Percentiles rank a stretch among this genome's conserved stretches.
Evolutionary conservation across 2,113 vertebrate genomes (phyloP).

Genomic region (Tapirus terrestris): DNA sequence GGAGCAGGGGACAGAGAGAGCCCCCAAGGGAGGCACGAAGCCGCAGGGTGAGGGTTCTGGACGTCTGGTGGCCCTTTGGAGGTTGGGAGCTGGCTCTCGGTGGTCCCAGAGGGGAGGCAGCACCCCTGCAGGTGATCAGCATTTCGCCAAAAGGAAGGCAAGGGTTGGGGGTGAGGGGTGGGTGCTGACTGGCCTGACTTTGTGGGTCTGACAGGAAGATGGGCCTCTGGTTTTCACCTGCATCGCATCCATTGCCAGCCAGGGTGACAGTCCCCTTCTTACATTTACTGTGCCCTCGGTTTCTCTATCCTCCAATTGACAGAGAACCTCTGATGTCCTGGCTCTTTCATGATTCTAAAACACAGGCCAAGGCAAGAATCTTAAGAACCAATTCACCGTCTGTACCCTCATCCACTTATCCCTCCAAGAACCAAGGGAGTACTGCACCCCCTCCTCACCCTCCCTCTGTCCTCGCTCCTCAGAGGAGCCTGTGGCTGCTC

Average conservation of each 20-base stretch:
- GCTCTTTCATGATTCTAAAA: background rate
- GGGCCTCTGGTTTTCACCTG: background rate
- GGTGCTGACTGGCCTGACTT: background rate
- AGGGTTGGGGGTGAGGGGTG: background rate
- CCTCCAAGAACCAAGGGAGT: background rate
- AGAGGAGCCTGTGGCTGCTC: background rate
- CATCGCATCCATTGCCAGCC: background rate
- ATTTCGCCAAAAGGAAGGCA: background rate
- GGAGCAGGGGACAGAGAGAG: background rate
- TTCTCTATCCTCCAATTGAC: background rate
- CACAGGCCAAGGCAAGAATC: background rate
- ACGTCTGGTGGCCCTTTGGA: background rate
- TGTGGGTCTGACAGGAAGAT: background rate
- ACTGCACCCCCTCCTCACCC: background rate
- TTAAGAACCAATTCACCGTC: background rate
- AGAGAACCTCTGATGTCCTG: background rate
- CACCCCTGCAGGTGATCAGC: background rate
- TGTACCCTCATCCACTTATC: background rate
- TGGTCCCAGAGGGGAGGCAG: background rate
- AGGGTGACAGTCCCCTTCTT: background rate
- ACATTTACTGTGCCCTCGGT: background rate
- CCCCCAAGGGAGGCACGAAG: background rate
- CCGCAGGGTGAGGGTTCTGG: background rate
- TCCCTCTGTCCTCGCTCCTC: background rate
- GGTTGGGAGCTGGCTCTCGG: background rate